Conservation (phyloP, 2,888 invertebrate genomes). For the Augochlorella aurata region DNA sequence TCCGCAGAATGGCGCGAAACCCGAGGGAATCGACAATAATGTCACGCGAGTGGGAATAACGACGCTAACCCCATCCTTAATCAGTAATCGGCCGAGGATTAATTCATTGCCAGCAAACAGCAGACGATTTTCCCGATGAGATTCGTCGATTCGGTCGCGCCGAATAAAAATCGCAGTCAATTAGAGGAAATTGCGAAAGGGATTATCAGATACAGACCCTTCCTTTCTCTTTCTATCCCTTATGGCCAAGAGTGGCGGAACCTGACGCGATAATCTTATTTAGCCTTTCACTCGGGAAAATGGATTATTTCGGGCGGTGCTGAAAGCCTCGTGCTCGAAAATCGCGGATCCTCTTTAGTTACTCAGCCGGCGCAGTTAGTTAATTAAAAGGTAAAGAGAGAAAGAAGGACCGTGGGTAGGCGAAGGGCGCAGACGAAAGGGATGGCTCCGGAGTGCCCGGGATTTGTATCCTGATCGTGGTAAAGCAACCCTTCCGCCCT, state of each 20-base stretch:
- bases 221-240: background rate
- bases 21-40: too few relatives aligned
- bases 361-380: conserved; percentile 60
- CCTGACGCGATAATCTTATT: conserved; percentile 62
- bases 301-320: conserved; percentile 60
- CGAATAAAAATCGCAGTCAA: conserved; percentile 17
- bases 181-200: conserved; percentile 39
- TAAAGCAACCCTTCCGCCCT: conserved; percentile 55
- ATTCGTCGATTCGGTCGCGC: background rate
- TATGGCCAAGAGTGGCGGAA: conserved; percentile 5
- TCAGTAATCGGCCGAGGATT: background rate
- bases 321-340: conserved; percentile 57
- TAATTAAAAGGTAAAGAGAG: conserved; percentile 67
- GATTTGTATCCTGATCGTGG: conserved; percentile 56
- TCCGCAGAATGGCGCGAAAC: background rate
- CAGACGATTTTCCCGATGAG: background rate
- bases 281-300: conserved; percentile 49
- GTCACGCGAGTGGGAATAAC: too few relatives aligned
- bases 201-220: conserved; percentile 41
- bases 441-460: conserved; percentile 29
- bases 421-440: background rate
- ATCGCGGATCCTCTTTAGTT: conserved; percentile 62
- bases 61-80: too few relatives aligned
- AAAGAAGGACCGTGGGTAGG: background rate
- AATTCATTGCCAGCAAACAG: background rate